phyloP scores from a whole-genome alignment of 2,888 invertebrate species.

The Chloromyia formosa region DNA sequence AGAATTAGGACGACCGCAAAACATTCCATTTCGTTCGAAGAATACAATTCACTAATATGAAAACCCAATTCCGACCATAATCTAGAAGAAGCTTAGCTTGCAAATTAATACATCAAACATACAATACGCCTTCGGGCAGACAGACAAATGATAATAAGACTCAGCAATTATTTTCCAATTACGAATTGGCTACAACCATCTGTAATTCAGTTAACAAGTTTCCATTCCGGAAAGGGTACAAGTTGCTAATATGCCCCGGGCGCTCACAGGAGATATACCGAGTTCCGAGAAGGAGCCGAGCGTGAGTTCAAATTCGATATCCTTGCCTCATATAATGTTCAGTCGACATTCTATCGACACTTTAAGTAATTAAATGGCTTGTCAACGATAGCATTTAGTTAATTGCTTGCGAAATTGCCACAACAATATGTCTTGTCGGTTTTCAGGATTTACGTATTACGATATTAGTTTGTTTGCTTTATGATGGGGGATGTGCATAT shows the following conservation, averaged over 20 bases:
- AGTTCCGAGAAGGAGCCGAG: no score
- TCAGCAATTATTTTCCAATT: slow-evolving; percentile 27
- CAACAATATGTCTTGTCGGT: slow-evolving; percentile 27
- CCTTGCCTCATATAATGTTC: not conserved
- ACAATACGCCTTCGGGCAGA: no score
- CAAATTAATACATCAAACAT: no score
- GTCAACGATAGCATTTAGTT: slow-evolving; percentile 32
- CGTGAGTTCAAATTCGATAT: no score
- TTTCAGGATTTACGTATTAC: slow-evolving; percentile 6
- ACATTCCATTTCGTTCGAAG: no score
- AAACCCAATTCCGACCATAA: no score
- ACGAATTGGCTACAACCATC: slow-evolving; percentile 12
- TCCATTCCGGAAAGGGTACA: slow-evolving; percentile 1
- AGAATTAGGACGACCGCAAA: no score
- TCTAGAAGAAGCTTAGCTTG: no score
- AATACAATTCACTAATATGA: no score
- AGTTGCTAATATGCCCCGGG: not conserved
- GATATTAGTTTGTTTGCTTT: not conserved
- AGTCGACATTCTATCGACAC: slow-evolving; percentile 22
- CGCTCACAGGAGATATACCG: no score
- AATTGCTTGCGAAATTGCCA: slow-evolving; percentile 22
- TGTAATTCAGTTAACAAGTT: slow-evolving; percentile 16
- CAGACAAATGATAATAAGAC: not conserved
- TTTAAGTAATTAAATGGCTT: slow-evolving; percentile 38
- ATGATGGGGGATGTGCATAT: not conserved